Base-by-base conservation (phyloP, 2,888 invertebrate genomes). In the Tuta absoluta region DNA sequence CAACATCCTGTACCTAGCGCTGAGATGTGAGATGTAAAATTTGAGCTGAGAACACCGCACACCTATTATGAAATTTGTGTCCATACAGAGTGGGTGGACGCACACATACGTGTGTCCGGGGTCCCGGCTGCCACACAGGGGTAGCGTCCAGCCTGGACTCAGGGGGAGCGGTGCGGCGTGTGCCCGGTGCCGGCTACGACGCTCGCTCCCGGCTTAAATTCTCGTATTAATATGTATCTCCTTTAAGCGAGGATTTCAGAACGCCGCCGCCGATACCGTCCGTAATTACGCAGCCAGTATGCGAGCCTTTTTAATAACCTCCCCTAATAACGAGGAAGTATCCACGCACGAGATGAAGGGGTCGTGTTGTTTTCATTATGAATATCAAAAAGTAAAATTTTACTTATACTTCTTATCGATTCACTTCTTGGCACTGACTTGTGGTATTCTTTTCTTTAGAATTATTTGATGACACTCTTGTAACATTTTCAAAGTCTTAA, bases 21-120 rank as follows among this genome's bases (percentile, higher is more conserved):
- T 71, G 80, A 86, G 85, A 87, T 87, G 87, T 83, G 87, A 88
- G 87, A 89, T 89, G 90, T 91, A 89, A 91, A 91, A 91, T 91
- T 90, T 88, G 89, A 87, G 82, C 84, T 80, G 83, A 87, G 85
- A 80, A 83, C 81, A 83, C 75, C 85, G 84, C 81, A 85, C 87
- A 89, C 87, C 89, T 90, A 89, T 87, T 89, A 89, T 89, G 87
- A 87, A 87, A 87, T 86, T 86, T 83, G 82, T 81, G 80, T 86
- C 82, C 88, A 87, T 89, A 86, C 64, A 41, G 24, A 14, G 53
- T 4, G n/a, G 24, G 37, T 12, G 21, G 37, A 75, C 75, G 73
- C 70, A 69, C 63, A 60, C 72, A 60, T 71, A 75, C 75, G 75
- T 66, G 65, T 58, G 68, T 68, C 81, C 41, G 87, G 87, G 90